These are phyloP conservation scores for Picus viridis DNA, from an alignment of 2,797 vertebrate species.

Conservation along the genomic window DNA sequence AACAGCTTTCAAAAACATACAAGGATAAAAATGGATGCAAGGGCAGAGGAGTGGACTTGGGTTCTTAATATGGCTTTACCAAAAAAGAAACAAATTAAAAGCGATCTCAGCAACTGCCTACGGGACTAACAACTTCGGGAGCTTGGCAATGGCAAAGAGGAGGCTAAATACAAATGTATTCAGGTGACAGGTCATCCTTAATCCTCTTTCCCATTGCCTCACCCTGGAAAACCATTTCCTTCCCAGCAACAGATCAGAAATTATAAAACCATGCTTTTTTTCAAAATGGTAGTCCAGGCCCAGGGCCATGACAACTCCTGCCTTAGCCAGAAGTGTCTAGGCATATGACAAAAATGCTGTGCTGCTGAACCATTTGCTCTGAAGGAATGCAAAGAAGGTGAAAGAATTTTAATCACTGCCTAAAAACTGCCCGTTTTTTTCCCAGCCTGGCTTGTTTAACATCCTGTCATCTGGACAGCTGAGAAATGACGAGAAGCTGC, in stretches of 20 bases:
- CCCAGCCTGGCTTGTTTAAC: background rate
- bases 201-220: constrained; percentile 1
- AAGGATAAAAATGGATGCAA: constrained; percentile 22
- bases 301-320: background rate
- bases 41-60: background rate
- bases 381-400: background rate
- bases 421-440: background rate
- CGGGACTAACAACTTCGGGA: constrained; percentile 2
- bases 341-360: background rate
- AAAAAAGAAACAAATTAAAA: constrained; percentile 53
- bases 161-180: background rate
- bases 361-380: background rate
- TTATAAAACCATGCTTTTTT: background rate
- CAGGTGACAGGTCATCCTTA: background rate
- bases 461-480: background rate
- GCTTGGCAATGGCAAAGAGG: background rate
- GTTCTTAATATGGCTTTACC: constrained; percentile 28
- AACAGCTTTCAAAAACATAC: constrained; percentile 9
- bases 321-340: background rate
- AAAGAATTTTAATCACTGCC: background rate
- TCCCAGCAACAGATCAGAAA: background rate
- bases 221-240: background rate
- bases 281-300: background rate
- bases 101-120: background rate
- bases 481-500: background rate